These are phyloP conservation scores for Mesoligia furuncula DNA, from an alignment of 2,888 invertebrate genomes.

Conservation along the genomic window DNA sequence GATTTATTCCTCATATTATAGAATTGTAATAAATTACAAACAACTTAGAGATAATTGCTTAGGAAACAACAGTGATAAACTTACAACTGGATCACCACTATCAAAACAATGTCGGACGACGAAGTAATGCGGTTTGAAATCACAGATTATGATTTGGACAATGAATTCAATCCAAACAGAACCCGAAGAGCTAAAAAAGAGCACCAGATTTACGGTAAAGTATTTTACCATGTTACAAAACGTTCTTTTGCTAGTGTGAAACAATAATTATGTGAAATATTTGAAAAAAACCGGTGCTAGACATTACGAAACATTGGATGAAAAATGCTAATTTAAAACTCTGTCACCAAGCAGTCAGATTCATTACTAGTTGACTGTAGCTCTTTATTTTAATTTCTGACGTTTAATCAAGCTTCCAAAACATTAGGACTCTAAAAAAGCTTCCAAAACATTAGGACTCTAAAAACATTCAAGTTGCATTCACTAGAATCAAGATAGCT, in stretches of 20 bases:
- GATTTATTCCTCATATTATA: background rate
- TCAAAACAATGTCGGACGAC: slow-evolving; percentile 92
- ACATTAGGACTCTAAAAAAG: background rate
- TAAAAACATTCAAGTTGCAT: background rate
- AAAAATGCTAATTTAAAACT: background rate
- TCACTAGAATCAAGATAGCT: background rate
- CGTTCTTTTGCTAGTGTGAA: background rate
- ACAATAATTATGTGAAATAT: background rate
- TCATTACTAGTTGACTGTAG: background rate
- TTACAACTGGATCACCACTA: background rate
- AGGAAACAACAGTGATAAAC: background rate
- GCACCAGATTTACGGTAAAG: slow-evolving; percentile 97
- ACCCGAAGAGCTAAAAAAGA: slow-evolving; percentile 94
- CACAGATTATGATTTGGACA: slow-evolving; percentile 97
- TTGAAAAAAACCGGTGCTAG: background rate
- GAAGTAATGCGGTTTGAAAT: slow-evolving; percentile 98
- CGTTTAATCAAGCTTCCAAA: background rate
- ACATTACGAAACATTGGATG: background rate
- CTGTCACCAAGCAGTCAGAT: background rate
- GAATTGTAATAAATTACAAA: too few species aligned
- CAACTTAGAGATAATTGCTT: background rate
- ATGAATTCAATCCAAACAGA: slow-evolving; percentile 96
- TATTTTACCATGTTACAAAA: background rate
- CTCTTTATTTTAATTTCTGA: background rate
- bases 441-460: background rate